A percentile compares a stretch with the other conserved stretches of the same genome.
Conservation (phyloP, 2,797 vertebrate genomes). For the Prionace glauca region DNA sequence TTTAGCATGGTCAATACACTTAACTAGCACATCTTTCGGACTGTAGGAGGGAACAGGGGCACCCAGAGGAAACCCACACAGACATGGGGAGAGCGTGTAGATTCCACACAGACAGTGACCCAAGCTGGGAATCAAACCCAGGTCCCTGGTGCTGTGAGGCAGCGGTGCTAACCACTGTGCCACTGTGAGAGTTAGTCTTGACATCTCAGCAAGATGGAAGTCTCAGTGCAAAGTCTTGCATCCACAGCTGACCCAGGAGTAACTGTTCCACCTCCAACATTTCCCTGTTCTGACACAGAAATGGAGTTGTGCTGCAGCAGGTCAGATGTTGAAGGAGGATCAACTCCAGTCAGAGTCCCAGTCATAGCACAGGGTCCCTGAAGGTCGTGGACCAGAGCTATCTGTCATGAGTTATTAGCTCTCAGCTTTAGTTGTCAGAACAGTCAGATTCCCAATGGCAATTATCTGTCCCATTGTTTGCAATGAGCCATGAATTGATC, state of each 20-base stretch:
- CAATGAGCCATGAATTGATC: slow-evolving; percentile 29
- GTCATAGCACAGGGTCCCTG: background rate
- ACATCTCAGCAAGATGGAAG: background rate
- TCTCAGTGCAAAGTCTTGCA: background rate
- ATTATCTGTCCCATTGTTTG: slow-evolving; percentile 28
- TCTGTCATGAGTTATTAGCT: slow-evolving; percentile 24
- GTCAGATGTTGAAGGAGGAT: background rate
- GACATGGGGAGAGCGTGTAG: no score
- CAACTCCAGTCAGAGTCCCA: background rate
- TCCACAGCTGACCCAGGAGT: background rate
- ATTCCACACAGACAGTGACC: no score
- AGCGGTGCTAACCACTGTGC: no score
- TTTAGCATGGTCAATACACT: no score
- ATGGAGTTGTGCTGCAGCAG: background rate
- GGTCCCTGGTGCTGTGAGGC: background rate
- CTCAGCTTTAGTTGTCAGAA: slow-evolving; percentile 18
- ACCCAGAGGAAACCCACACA: no score
- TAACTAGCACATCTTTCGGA: no score
- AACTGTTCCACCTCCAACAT: background rate
- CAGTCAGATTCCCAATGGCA: slow-evolving; percentile 16
- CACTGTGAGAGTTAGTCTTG: background rate
- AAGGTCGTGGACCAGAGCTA: slow-evolving; percentile 21
- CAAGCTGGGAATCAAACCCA: no score
- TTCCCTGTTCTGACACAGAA: background rate
- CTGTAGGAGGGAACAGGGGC: no score